These are phyloP conservation scores for Branchinecta lynchi DNA, from an alignment of 1,140 invertebrate species.

Conservation along the genomic window DNA sequence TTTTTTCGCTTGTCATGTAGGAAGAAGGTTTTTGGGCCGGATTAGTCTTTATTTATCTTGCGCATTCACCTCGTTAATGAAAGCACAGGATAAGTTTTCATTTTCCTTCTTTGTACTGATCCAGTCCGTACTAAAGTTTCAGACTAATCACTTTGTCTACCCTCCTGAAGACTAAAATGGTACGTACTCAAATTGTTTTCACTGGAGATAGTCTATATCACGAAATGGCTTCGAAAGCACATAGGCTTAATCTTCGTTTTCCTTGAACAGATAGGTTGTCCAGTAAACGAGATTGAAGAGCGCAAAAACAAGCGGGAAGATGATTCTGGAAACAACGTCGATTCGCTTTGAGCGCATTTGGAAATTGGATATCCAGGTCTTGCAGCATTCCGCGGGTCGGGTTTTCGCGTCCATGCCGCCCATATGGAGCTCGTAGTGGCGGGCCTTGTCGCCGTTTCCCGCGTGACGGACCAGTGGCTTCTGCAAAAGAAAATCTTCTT, in stretches of 20 bases:
- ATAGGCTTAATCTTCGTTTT: slow-evolving; percentile 23
- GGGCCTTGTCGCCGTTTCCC: slow-evolving; percentile 21
- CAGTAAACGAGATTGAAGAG: slow-evolving; percentile 36
- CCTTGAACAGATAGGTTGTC: slow-evolving; percentile 32
- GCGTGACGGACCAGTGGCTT: slow-evolving; percentile 28
- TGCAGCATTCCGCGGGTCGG: slow-evolving; percentile 25
- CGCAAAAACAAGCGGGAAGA: slow-evolving; percentile 35
- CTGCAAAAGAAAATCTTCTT: slow-evolving; percentile 23
- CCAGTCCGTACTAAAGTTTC: too few species aligned
- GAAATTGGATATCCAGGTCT: slow-evolving; percentile 30
- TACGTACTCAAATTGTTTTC: too few species aligned
- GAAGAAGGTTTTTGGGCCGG: too few species aligned
- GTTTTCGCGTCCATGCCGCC: slow-evolving; percentile 17
- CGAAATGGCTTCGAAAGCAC: too few species aligned
- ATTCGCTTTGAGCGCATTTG: slow-evolving; percentile 33
- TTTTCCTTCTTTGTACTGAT: too few species aligned
- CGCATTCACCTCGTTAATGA: too few species aligned
- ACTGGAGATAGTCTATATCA: too few species aligned
- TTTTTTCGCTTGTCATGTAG: too few species aligned
- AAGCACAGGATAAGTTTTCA: too few species aligned
- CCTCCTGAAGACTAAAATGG: too few species aligned
- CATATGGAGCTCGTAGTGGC: slow-evolving; percentile 29
- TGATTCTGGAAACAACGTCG: slow-evolving; percentile 34
- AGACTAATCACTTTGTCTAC: too few species aligned
- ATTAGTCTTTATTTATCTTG: too few species aligned